Conservation (phyloP, 2,888 invertebrate species). For the Stratiomys singularior region DNA sequence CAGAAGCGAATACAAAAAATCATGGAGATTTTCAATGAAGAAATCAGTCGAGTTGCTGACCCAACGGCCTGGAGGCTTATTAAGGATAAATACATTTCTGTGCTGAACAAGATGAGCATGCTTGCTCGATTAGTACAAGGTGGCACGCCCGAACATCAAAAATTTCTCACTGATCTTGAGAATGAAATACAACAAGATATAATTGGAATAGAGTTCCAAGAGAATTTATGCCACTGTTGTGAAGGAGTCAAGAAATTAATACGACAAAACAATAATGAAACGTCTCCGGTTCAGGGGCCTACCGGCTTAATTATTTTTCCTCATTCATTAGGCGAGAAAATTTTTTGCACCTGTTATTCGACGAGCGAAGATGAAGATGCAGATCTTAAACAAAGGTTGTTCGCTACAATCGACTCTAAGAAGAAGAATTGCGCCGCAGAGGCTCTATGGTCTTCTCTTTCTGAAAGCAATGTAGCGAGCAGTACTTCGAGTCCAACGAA, state of each 20-base stretch:
- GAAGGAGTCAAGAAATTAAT: neutral
- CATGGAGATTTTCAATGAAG: constrained; percentile 13
- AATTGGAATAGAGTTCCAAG: neutral
- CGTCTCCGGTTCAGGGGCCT: neutral
- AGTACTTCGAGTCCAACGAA: neutral
- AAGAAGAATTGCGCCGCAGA: no score
- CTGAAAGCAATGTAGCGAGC: neutral
- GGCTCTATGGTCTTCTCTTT: neutral
- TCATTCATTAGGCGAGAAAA: neutral
- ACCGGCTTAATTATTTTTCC: constrained; percentile 5
- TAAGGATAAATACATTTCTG: constrained; percentile 10
- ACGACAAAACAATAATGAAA: no score
- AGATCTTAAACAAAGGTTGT: neutral
- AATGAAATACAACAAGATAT: neutral
- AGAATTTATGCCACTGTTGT: constrained; percentile 19
- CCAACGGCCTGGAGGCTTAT: neutral
- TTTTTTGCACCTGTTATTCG: constrained; percentile 22
- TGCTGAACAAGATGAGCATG: constrained; percentile 11
- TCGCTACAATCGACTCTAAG: neutral
- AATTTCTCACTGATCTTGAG: neutral
- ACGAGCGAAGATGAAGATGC: neutral
- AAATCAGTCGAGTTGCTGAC: constrained; percentile 21
- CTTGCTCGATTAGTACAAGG: neutral
- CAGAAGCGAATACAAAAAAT: constrained; percentile 38
- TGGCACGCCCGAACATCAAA: neutral